A percentile compares a stretch with the other conserved stretches of the same genome.
Evolutionary conservation across 2,797 vertebrate genomes (phyloP).

Genomic region (Kryptopterus vitreolus): DNA sequence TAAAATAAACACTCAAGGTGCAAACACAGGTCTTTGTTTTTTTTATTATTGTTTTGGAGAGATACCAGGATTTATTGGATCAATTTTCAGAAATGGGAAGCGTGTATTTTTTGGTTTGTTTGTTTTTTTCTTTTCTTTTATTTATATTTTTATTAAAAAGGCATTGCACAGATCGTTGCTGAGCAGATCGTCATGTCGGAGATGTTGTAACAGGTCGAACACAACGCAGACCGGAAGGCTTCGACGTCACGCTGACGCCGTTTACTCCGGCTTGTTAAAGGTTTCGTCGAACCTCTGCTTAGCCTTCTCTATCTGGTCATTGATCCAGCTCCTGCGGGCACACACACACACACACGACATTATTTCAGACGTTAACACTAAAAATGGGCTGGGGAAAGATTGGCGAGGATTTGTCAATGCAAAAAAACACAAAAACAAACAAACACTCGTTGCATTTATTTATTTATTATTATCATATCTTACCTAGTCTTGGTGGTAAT

Average conservation of each 20-base stretch:
- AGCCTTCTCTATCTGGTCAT: accelerated
- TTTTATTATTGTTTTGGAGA: conserved; percentile 29
- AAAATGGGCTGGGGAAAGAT: not conserved
- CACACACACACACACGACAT: not conserved
- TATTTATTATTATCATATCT: not conserved
- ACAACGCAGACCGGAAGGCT: not conserved
- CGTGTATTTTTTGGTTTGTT: not conserved
- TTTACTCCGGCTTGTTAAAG: conserved; percentile 10
- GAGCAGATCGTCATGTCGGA: conserved; percentile 18
- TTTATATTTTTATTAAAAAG: not conserved
- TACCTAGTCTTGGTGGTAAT: conserved; percentile 61
- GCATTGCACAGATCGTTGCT: conserved; percentile 38
- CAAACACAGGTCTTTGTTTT: not conserved
- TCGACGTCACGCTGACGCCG: not conserved
- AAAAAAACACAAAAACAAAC: too few species aligned
- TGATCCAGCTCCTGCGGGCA: conserved; percentile 60
- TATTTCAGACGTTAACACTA: not conserved
- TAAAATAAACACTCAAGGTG: not conserved
- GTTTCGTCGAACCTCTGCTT: accelerated
- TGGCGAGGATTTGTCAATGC: too few species aligned
- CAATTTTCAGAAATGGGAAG: conserved; percentile 15
- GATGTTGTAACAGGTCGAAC: conserved; percentile 28
- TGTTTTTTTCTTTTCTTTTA: too few species aligned
- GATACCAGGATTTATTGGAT: conserved; percentile 18
- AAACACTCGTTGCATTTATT: too few species aligned